Percentiles rank a stretch among this genome's conserved stretches.
phyloP scores from a whole-genome alignment of 2,888 invertebrate species.

The Acronicta leporina region DNA sequence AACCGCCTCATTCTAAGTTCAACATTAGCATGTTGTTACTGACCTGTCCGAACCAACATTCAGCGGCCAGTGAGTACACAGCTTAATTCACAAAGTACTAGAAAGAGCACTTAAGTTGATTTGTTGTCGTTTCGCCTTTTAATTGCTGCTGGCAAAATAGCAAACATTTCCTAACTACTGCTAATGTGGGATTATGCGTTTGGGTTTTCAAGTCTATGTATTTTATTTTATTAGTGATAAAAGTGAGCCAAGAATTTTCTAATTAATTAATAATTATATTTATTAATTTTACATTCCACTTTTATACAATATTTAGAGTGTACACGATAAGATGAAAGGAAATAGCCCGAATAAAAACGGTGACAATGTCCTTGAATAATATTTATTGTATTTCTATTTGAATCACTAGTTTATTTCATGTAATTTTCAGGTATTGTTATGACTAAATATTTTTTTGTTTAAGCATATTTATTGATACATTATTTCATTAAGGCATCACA shows the following conservation, averaged over 20 bases:
- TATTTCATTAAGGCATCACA: no score
- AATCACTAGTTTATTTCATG: no score
- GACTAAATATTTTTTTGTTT: no score
- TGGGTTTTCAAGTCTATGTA: slow-evolving; percentile 7
- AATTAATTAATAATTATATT: neutral
- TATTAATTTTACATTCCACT: no score
- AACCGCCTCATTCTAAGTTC: neutral
- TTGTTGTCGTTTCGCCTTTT: slow-evolving; percentile 38
- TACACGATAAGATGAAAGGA: no score
- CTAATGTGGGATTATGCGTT: slow-evolving; percentile 16
- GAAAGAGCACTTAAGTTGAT: slow-evolving; percentile 35
- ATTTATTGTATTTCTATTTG: no score
- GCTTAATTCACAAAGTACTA: slow-evolving; percentile 29
- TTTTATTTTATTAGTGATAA: slow-evolving; percentile 4
- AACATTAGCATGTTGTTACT: neutral
- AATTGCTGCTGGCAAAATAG: slow-evolving; percentile 30
- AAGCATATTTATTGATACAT: no score
- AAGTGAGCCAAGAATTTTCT: neutral
- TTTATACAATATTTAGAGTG: no score
- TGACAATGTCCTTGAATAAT: no score
- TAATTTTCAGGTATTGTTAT: no score
- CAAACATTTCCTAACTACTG: slow-evolving; percentile 26
- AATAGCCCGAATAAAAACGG: no score
- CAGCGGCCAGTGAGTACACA: slow-evolving; percentile 13
- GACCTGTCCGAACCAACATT: neutral